Base-by-base conservation (phyloP, 2,113 vertebrate genomes). In the Probosciger aterrimus region DNA sequence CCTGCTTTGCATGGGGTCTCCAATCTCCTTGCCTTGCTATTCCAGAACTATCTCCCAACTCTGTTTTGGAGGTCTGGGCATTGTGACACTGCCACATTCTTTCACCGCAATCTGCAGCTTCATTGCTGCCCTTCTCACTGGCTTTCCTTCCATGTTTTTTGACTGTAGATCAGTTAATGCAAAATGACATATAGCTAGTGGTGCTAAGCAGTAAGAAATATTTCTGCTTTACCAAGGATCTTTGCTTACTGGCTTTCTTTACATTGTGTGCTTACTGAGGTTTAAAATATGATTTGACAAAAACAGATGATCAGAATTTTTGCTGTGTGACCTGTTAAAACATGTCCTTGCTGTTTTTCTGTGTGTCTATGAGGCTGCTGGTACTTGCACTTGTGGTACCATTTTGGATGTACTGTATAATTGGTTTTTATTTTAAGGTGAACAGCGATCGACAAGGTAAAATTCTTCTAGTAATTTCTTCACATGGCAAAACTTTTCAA, bases 51-150 rank as follows among this genome's bases (percentile, higher is more conserved):
- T 59, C 86, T 33, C 47, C 47, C 2, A 3, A 2, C 39, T 77
- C 1, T 0, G 6, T 64, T 39, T 83, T 47, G 60, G 80, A 50
- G 30, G 18, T 52, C 31, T 0, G 13, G 31, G 52, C 0, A 0
- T 3, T 68, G 47, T 52, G 43, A 63, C 64, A 37, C 18, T 28
- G 60, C 27, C 60, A 28, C 37, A 6, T 81, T 55, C 44, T 68
- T 80, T 62, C 35, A 55, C 52, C 0, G 1, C 8, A 25, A 1
- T 68, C 17, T 4, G 5, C n/a, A 50, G 14, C 57, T 79, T 92
- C 4, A 0, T 31, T 68, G 31, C 73, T 74, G n/a, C 31, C 35
- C 25, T 25, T 52, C 46, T 59, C 43, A 4, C 8, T 70, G 88
- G 30, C 47, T 81, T 81, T 90, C 35, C 20, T 77, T 44, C 35